phyloP scores from a whole-genome alignment of 2,797 vertebrate species.

The Vultur gryphus region DNA sequence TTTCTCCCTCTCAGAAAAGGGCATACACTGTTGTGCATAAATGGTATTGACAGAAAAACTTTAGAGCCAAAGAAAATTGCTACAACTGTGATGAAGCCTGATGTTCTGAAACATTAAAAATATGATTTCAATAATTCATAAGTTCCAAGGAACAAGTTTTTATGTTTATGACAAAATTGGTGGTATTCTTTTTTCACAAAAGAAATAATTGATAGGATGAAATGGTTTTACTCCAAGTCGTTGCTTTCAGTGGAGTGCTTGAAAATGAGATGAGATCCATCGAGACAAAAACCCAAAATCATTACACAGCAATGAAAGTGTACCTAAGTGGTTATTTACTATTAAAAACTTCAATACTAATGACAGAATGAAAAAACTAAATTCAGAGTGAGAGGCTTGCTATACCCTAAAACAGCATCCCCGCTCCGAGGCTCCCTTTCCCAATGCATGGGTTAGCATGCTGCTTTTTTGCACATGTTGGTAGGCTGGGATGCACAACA shows the following conservation, averaged over 20 bases:
- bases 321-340: background rate
- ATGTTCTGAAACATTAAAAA: background rate
- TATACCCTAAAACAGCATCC: background rate
- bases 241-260: background rate
- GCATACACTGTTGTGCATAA: background rate
- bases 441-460: background rate
- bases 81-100: background rate
- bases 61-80: background rate
- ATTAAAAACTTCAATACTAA: background rate
- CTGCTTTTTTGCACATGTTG: background rate
- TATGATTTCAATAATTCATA: background rate
- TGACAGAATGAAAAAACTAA: background rate
- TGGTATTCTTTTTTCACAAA: background rate
- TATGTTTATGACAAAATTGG: background rate
- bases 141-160: background rate
- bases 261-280: background rate
- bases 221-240: background rate
- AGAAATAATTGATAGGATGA: background rate
- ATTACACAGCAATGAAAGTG: rapidly evolving
- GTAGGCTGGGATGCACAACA: background rate
- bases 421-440: background rate
- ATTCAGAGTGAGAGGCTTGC: background rate
- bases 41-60: background rate
- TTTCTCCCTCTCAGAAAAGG: background rate
- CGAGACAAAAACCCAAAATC: background rate